Base-by-base conservation (phyloP, 1,140 invertebrate species). In the Drosophila murphyi region DNA sequence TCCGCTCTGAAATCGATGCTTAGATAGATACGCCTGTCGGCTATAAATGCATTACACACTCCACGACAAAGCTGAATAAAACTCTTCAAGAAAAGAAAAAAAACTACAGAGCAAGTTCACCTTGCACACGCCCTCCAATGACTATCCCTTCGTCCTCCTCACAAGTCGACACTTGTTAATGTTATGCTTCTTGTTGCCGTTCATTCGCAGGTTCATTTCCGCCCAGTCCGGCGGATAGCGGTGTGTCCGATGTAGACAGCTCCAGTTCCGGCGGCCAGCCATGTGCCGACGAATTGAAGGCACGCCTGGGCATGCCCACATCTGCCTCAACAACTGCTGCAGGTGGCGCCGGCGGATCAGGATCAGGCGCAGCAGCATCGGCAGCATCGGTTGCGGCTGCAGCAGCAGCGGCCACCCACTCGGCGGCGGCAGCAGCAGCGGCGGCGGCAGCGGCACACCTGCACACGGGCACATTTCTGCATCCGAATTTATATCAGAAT, bases 161-260 rank as follows among this genome's bases (percentile, higher is more conserved):
- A 50, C 64, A 57, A 71, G 67, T 69, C 63, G 48, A 70, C 12
- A 12, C 65, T 62, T 57, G 50, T 71, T 81, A 59, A 59, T 72
- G 45, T 48, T 56, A 3, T 52, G 12, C 47, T 5, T 31, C 31
- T 41, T 28, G 20, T 31, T 62, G 12, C 29, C 10, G 12, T 64
- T 72, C 20, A 20, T 2, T 57, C 48, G 43, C 72, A 95, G 97
- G 97, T 93, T 98, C 98, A 88, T 95, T 99, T 91, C 98, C 98
- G 72, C 98, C 98, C 35, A 98, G 97, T 93, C 98, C 98, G 62
- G 98, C 98, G 8, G 98, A 99, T 94, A 98, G 97, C 87, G 98
- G 98, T 65, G 98, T 99, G 10, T 98, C 97, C 47, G 98, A 99
- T 93, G 97, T 99, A 75, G 98, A 99, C 93, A 98, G 97, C 82